Percentiles rank a stretch among this genome's conserved stretches.
These are phyloP conservation scores for Acromyrmex heyeri DNA, from an alignment of 1,140 invertebrate genomes.

Conservation along the genomic window DNA sequence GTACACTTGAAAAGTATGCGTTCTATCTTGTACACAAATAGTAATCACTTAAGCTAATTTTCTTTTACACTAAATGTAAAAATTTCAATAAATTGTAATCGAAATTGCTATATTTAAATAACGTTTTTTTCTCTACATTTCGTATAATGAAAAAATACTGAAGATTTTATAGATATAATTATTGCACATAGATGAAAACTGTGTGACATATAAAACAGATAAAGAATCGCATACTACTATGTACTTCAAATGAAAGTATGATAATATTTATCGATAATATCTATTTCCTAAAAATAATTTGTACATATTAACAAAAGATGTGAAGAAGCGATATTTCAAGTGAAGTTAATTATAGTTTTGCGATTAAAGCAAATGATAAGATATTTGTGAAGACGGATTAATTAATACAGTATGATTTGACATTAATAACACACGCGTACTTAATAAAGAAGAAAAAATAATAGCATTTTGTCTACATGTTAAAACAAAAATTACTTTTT, in stretches of 20 bases:
- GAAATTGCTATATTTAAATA: slow-evolving; percentile 11
- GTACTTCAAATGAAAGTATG: neutral
- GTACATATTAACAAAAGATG: neutral
- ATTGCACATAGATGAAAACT: slow-evolving; percentile 19
- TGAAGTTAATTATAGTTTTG: neutral
- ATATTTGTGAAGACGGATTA: neutral
- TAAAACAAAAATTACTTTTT: slow-evolving; percentile 31
- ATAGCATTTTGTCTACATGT: slow-evolving; percentile 1
- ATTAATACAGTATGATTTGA: neutral
- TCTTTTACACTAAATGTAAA: slow-evolving; percentile 2
- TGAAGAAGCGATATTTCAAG: neutral
- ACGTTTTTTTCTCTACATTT: neutral
- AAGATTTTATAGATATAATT: slow-evolving; percentile 28
- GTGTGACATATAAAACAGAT: slow-evolving; percentile 13
- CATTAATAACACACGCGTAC: neutral
- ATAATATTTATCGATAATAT: neutral
- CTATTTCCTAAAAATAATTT: slow-evolving; percentile 20
- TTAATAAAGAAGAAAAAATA: neutral
- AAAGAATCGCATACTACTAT: neutral
- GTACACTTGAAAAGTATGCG: slow-evolving; percentile 12
- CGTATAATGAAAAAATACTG: slow-evolving; percentile 19
- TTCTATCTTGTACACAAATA: neutral
- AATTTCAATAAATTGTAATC: neutral
- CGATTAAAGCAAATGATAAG: neutral
- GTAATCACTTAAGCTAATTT: neutral